Conservation (phyloP, 2,888 invertebrate genomes). For the Ceratothoa steindachneri region DNA sequence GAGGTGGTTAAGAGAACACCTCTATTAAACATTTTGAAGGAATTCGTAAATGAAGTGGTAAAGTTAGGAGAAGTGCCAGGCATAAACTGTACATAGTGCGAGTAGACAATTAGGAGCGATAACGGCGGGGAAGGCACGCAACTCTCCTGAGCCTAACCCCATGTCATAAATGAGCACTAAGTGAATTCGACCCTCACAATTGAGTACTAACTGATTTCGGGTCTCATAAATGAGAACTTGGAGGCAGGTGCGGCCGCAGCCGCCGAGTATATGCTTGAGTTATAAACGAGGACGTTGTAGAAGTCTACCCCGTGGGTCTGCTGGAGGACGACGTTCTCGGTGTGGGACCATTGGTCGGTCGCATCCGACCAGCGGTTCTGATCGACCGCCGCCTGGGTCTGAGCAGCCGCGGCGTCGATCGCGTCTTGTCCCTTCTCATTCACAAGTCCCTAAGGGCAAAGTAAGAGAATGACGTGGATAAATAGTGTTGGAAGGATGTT, state of each 20-base stretch:
- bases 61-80: too few species aligned
- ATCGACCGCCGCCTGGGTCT: slow-evolving; percentile 30
- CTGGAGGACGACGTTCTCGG: slow-evolving; percentile 23
- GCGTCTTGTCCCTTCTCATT: slow-evolving; percentile 23
- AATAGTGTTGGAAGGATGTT: neutral
- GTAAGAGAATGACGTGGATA: neutral
- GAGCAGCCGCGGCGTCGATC: slow-evolving; percentile 28
- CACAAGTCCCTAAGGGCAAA: slow-evolving; percentile 30
- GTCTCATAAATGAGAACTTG: slow-evolving; percentile 31
- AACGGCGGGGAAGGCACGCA: too few species aligned
- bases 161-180: too few species aligned
- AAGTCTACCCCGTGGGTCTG: slow-evolving; percentile 39
- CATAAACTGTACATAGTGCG: neutral
- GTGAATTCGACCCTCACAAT: too few species aligned
- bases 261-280: slow-evolving; percentile 11
- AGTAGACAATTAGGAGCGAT: too few species aligned
- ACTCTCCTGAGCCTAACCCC: too few species aligned
- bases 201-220: slow-evolving; percentile 30
- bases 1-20: too few species aligned
- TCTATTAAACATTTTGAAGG: too few species aligned
- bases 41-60: too few species aligned
- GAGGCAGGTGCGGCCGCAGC: neutral
- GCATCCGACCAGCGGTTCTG: slow-evolving; percentile 23
- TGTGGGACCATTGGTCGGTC: slow-evolving; percentile 28
- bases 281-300: slow-evolving; percentile 43